Percentiles rank a stretch among this genome's conserved stretches.
phyloP scores from a whole-genome alignment of 2,888 invertebrate species.

The Odontocerum albicorne region DNA sequence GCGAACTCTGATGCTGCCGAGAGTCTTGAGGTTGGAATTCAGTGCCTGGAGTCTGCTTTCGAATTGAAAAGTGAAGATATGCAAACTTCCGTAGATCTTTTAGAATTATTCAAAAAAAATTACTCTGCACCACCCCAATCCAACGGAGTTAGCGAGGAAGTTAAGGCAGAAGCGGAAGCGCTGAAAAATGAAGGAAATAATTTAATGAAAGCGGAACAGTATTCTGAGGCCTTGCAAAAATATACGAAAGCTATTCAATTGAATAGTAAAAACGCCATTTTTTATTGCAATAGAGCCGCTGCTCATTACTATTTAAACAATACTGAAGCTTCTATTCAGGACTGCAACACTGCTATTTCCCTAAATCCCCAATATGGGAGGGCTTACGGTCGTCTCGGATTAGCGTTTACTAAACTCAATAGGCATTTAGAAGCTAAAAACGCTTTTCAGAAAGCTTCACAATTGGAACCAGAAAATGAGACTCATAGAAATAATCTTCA shows the following conservation, averaged over 20 bases:
- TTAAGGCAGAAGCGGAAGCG: slow-evolving; percentile 73
- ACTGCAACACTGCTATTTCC: slow-evolving; percentile 86
- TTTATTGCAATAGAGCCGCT: slow-evolving; percentile 96
- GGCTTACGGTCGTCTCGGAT: slow-evolving; percentile 90
- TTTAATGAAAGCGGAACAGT: slow-evolving; percentile 83
- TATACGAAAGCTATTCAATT: slow-evolving; percentile 89
- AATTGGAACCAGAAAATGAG: slow-evolving; percentile 90
- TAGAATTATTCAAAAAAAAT: slow-evolving; percentile 48
- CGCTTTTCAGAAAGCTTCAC: slow-evolving; percentile 84
- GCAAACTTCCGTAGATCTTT: slow-evolving; percentile 46
- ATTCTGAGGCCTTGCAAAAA: slow-evolving; percentile 77
- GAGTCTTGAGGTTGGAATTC: slow-evolving; percentile 90
- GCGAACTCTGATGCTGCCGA: slow-evolving; percentile 57
- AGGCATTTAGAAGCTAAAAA: slow-evolving; percentile 81
- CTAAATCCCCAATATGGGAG: slow-evolving; percentile 93
- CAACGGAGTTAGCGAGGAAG: slow-evolving; percentile 51
- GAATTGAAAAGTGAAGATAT: slow-evolving; percentile 54
- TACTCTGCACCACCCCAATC: slow-evolving; percentile 40
- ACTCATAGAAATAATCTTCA: slow-evolving; percentile 86
- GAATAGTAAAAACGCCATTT: slow-evolving; percentile 89
- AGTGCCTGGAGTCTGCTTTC: slow-evolving; percentile 92
- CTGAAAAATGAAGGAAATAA: slow-evolving; percentile 87
- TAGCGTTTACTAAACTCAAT: slow-evolving; percentile 83
- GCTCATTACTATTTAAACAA: slow-evolving; percentile 89
- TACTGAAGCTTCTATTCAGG: slow-evolving; percentile 81